Evolutionary conservation across 1,140 invertebrate genomes (phyloP), one percentile per base, ranked within the genome.

Genomic region (Drosophila nigromelanica): DNA sequence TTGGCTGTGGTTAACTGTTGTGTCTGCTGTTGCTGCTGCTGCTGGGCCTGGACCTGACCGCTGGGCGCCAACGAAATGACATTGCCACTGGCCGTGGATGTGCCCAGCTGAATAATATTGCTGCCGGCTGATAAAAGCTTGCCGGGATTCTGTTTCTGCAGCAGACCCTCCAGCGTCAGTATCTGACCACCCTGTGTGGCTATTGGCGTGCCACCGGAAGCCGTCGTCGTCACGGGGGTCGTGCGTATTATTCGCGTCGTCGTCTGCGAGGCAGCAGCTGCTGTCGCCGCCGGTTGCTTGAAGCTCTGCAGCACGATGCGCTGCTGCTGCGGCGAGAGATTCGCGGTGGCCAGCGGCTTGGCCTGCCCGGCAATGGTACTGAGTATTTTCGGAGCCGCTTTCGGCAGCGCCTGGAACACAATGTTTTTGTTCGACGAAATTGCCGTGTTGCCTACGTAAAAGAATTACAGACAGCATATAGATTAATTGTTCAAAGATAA

Each of bases 81-180:
- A 69, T 83, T 87, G n/a, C 83, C 61, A 35, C 30, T 35, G 48
- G 60, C 10, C 11, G 63, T 54, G 6, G 63, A 70, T 27, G 73
- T 77, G 35, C 76, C 66, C 55, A 83, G 42, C 48, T 80, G 85
- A 8, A 86, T 73, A 5, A 81, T 73, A n/a, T 79, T 90, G 27
- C 58, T 82, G 11, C 76, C 67, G 8, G 71, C 10, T 4, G 54
- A 35, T 0, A 86, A 24, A 37, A 56, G 59, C 35, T 77, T 73
- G 3, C 61, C 54, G 33, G 92, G 89, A 70, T 58, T 69, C 68
- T 92, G 90, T 60, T 95, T 95, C 3, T 94, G 93, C 5, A 95
- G 74, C 12, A 95, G 76, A 91, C 93, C 94, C 78, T 95, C 95
- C n/a, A 95, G 93, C 0, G 95, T 95, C 8, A 95, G 94, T 4